A percentile compares a stretch with the other conserved stretches of the same genome.
Evolutionary conservation across 1,140 invertebrate genomes (phyloP).

Genomic region (Neodiprion pinetum): DNA sequence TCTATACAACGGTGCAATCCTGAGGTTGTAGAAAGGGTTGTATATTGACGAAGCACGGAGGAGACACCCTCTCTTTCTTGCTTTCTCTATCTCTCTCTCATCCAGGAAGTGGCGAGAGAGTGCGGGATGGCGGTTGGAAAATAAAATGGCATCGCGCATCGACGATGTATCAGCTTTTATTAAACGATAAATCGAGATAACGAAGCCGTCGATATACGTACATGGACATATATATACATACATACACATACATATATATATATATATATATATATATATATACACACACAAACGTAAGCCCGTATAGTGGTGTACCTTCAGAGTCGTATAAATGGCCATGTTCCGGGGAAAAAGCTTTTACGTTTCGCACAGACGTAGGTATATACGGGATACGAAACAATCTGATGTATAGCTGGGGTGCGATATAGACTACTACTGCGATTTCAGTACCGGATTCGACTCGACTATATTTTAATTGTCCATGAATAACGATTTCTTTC

Average conservation of each 20-base stretch:
- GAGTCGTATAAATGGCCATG: background rate
- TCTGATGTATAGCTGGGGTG: too few relatives aligned
- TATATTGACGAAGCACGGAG: too few relatives aligned
- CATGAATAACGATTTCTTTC: too few relatives aligned
- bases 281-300: constrained; percentile 19
- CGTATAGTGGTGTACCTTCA: background rate
- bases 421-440: too few relatives aligned
- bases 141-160: constrained; percentile 19
- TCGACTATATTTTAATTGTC: too few relatives aligned
- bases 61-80: background rate
- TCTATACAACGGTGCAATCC: too few relatives aligned
- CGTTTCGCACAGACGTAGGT: too few relatives aligned
- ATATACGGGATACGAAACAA: too few relatives aligned
- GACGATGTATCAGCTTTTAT: constrained; percentile 46
- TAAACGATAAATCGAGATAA: constrained; percentile 50
- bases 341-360: background rate
- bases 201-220: constrained; percentile 30
- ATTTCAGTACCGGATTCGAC: too few relatives aligned
- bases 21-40: too few relatives aligned
- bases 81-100: background rate
- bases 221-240: too few relatives aligned
- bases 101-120: background rate
- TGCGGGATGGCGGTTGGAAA: constrained; percentile 11
- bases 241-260: too few relatives aligned
- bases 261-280: constrained; percentile 18